These are phyloP conservation scores for Anorthoa munda DNA, from an alignment of 2,888 invertebrate genomes.

Conservation along the genomic window DNA sequence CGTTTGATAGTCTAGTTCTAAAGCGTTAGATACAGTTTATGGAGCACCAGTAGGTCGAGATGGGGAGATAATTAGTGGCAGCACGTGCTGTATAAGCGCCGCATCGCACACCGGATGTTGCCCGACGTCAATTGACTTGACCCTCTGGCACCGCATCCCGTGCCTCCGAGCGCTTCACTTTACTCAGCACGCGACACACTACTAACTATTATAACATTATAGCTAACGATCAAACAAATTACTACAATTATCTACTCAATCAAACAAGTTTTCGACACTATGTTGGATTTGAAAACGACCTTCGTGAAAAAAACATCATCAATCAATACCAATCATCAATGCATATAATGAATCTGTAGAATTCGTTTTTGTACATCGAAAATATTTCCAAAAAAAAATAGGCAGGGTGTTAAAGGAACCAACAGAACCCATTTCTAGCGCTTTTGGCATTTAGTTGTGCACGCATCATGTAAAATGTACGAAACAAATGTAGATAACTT, in stretches of 20 bases:
- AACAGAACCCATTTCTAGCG: too few species aligned
- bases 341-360: too few species aligned
- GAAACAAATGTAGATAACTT: too few species aligned
- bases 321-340: too few species aligned
- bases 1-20: slow-evolving; percentile 12
- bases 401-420: too few species aligned
- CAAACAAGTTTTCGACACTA: slow-evolving; percentile 51
- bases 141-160: slow-evolving; percentile 86
- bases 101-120: slow-evolving; percentile 84
- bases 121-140: slow-evolving; percentile 89
- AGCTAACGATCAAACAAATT: slow-evolving; percentile 55
- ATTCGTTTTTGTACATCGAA: too few species aligned
- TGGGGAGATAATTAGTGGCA: slow-evolving; percentile 73
- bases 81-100: slow-evolving; percentile 81
- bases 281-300: slow-evolving; percentile 43
- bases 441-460: too few species aligned
- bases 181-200: slow-evolving; percentile 76
- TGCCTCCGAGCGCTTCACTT: slow-evolving; percentile 75
- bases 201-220: slow-evolving; percentile 60
- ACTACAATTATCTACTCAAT: slow-evolving; percentile 45
- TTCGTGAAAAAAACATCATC: slow-evolving; percentile 37
- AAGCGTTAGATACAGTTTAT: slow-evolving; percentile 32
- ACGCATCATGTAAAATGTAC: too few species aligned
- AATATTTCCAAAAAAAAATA: too few species aligned
- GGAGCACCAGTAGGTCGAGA: slow-evolving; percentile 59